Evolutionary conservation across 1,140 invertebrate genomes (phyloP).

Genomic region (Acromyrmex heyeri): DNA sequence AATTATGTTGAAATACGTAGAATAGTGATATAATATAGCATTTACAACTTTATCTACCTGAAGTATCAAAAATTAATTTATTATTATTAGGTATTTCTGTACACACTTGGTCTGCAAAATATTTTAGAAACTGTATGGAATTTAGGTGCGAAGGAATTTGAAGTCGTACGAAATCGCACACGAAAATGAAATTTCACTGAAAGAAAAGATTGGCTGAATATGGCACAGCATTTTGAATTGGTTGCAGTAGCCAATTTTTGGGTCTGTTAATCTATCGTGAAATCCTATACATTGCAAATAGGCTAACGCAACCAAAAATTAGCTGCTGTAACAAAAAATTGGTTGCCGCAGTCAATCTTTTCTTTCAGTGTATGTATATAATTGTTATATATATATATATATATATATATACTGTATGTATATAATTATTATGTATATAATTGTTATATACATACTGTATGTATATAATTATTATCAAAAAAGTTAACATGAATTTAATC

Average conservation of each 20-base stretch:
- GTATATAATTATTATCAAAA: not conserved
- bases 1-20: not conserved
- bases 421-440: too few relatives aligned
- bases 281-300: too few relatives aligned
- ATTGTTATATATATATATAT: too few relatives aligned
- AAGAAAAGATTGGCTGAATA: too few relatives aligned
- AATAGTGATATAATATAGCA: slow-evolving; percentile 6
- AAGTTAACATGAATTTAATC: not conserved
- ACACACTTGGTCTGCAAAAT: not conserved
- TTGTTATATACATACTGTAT: too few relatives aligned
- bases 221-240: too few relatives aligned
- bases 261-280: too few relatives aligned
- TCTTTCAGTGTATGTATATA: not conserved
- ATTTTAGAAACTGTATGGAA: not conserved
- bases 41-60: not conserved
- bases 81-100: not conserved
- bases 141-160: not conserved
- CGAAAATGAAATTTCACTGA: not conserved
- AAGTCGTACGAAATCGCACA: not conserved
- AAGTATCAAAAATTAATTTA: not conserved
- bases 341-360: too few relatives aligned
- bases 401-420: too few relatives aligned
- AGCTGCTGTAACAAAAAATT: too few relatives aligned
- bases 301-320: too few relatives aligned
- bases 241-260: too few relatives aligned